Base-by-base conservation (phyloP, 2,113 vertebrate genomes). In the Taurulus bubalis region DNA sequence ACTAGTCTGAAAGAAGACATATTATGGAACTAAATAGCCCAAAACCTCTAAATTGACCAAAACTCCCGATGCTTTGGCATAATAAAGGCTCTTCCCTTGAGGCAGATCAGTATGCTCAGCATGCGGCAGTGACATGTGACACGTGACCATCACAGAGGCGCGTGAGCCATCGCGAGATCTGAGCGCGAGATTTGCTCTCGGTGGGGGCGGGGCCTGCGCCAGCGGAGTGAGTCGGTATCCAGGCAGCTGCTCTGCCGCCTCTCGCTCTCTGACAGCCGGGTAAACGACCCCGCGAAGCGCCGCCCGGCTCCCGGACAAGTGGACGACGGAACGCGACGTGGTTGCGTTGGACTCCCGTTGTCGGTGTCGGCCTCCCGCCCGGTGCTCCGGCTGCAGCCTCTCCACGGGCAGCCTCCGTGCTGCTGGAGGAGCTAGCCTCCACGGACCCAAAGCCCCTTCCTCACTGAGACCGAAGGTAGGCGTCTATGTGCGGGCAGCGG, bases 351-450 rank as follows among this genome's bases (percentile, higher is more conserved):
- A 14, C 22, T 3, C 1, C 8, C 3, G 67, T 49, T 15, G 16
- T 4, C 49, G 2, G 45, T 67, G 22, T 76, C 59, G 53, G 30
- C 26, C 70, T 15, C 10, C 24, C n/a, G 53, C 32, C 60, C 28
- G 7, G 49, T 51, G 26, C 70, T 62, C 47, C 42, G 24, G 58
- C 24, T 49, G 15, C 47, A 40, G 73, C 75, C 87, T 80, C 38
- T 82, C 75, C 55, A 79, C 75, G 82, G 55, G 55, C n/a, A 26
- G 24, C 11, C 22, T 5, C 24, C 1, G 53, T 11, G 53, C 51
- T 55, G 51, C 51, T 11, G 10, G 6, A 60, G 86, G 87, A 90
- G 91, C 91, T 91, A 91, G 88, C 89, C 65, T 81, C 68, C 66
- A 28, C 82, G 83, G 59, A 59, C 59, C 26, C 71, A 70, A 69